Evolutionary conservation across 2,113 vertebrate genomes (phyloP).

Genomic region (Xerus inauris): DNA sequence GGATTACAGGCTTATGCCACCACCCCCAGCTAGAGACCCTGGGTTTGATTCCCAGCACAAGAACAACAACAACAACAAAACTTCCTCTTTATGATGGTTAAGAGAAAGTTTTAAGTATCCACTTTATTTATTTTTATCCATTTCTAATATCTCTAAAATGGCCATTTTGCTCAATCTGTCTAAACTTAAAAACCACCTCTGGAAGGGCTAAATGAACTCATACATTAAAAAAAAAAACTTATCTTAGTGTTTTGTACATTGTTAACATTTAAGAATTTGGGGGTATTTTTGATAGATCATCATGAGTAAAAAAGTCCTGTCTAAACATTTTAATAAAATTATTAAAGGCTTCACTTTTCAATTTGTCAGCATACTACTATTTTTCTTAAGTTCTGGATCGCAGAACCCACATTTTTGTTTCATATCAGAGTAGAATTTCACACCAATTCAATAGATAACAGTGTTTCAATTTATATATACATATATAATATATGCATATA

Average conservation of each 20-base stretch:
- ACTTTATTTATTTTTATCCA: not conserved
- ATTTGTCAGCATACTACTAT: not conserved
- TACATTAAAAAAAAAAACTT: not conserved
- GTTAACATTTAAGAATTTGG: not conserved
- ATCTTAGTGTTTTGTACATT: not conserved
- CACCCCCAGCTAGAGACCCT: too few species aligned
- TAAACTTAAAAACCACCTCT: not conserved
- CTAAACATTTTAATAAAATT: not conserved
- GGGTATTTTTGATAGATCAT: not conserved
- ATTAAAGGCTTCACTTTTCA: not conserved
- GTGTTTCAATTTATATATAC: not conserved
- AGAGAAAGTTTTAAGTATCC: not conserved
- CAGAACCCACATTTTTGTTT: not conserved
- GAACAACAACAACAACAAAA: too few species aligned
- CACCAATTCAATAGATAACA: not conserved
- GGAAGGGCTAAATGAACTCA: not conserved
- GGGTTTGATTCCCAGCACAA: too few species aligned
- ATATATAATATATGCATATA: too few species aligned
- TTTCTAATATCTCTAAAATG: not conserved
- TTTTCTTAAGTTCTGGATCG: not conserved
- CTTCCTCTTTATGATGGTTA: not conserved
- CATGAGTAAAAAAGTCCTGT: not conserved
- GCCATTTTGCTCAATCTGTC: not conserved
- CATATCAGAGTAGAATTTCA: not conserved
- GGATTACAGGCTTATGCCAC: too few species aligned